A percentile compares a stretch with the other conserved stretches of the same genome.
phyloP scores from a whole-genome alignment of 2,888 invertebrate genomes.

The Scelioninae gen. 1 region DNA sequence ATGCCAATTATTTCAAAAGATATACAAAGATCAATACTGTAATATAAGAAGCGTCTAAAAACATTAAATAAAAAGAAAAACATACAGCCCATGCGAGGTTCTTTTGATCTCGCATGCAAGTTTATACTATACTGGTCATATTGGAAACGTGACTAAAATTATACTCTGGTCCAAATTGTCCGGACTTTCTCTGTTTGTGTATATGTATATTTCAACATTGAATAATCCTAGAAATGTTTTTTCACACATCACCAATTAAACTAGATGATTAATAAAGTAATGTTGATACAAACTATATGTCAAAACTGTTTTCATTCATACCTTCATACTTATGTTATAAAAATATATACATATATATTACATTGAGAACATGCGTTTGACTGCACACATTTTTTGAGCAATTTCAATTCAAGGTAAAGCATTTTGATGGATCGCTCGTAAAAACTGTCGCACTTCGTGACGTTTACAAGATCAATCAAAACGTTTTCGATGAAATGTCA shows the following conservation, averaged over 20 bases:
- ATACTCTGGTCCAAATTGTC: not conserved
- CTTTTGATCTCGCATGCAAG: slow-evolving; percentile 2
- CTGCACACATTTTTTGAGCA: not conserved
- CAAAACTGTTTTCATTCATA: slow-evolving; percentile 1
- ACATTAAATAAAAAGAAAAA: not conserved
- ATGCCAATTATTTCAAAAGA: not conserved
- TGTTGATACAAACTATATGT: not conserved
- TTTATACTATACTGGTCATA: no score
- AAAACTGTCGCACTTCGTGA: slow-evolving; percentile 4
- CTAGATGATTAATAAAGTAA: not conserved
- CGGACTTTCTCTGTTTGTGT: not conserved
- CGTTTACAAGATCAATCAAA: slow-evolving; percentile 20
- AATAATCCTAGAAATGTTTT: not conserved
- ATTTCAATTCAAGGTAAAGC: not conserved
- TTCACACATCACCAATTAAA: not conserved
- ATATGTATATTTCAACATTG: not conserved
- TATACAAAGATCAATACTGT: not conserved
- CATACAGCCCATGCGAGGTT: not conserved
- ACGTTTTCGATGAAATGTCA: slow-evolving; percentile 4
- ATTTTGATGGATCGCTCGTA: slow-evolving; percentile 10
- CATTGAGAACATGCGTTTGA: not conserved
- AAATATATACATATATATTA: not conserved
- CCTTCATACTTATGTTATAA: not conserved
- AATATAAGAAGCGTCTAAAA: not conserved
- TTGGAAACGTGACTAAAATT: not conserved